phyloP scores from a whole-genome alignment of 2,797 vertebrate species.

The Monodelphis domestica region DNA sequence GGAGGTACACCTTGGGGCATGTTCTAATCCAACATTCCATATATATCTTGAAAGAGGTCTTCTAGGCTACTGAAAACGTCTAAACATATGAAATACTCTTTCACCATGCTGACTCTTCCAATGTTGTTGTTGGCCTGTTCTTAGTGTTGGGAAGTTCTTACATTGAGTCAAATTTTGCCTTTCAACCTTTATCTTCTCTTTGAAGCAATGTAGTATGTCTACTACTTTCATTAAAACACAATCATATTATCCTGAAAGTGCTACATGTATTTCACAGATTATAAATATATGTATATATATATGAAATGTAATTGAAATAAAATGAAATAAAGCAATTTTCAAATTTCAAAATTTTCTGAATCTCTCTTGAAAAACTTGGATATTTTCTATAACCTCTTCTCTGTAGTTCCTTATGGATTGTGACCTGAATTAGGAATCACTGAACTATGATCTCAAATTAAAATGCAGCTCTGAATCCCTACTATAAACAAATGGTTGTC shows the following conservation, averaged over 20 bases:
- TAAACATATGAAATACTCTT: constrained; percentile 8
- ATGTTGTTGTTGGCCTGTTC: neutral
- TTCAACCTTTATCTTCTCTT: neutral
- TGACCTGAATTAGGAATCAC: neutral
- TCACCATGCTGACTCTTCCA: constrained; percentile 17
- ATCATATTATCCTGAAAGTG: neutral
- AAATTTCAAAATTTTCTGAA: constrained; percentile 25
- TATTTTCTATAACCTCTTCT: neutral
- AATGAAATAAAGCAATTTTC: neutral
- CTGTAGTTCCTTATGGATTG: neutral
- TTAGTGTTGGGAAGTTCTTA: neutral
- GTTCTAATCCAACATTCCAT: no score
- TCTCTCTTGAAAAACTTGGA: neutral
- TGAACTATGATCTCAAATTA: neutral
- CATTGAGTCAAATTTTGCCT: neutral
- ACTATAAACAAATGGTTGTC: neutral
- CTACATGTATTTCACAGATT: neutral
- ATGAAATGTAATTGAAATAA: constrained; percentile 5
- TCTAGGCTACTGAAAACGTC: constrained; percentile 18
- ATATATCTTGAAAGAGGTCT: constrained; percentile 6
- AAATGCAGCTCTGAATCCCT: neutral
- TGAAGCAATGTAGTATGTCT: neutral
- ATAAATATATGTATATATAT: neutral
- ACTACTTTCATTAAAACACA: constrained; percentile 9
- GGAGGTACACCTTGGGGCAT: no score